Evolutionary conservation across 2,888 invertebrate genomes (phyloP).

Genomic region (Eutolmus rufibarbis): DNA sequence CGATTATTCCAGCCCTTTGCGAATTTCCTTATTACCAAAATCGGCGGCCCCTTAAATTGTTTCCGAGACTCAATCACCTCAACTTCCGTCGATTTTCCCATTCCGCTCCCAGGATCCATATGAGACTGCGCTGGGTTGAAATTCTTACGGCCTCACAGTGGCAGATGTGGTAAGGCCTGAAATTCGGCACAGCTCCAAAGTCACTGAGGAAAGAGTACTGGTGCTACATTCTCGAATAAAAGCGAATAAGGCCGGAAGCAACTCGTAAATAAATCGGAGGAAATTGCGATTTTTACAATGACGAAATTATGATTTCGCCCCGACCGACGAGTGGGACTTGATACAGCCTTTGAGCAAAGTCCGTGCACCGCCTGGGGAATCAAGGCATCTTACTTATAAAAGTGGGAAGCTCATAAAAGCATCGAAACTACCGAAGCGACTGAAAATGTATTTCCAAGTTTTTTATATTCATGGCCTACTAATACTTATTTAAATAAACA

Average conservation of each 20-base stretch:
- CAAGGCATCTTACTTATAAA: constrained; percentile 8
- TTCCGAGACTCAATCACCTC: constrained; percentile 20
- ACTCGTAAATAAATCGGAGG: constrained; percentile 53
- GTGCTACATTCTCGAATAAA: neutral
- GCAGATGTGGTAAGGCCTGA: neutral
- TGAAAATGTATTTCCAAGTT: neutral
- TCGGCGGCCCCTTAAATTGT: constrained; percentile 19
- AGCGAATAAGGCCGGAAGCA: constrained; percentile 53
- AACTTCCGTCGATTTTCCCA: constrained; percentile 13
- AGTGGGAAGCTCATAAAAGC: neutral
- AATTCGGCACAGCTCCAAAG: neutral
- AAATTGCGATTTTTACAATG: constrained; percentile 49
- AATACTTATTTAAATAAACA: constrained; percentile 16
- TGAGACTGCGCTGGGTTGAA: neutral
- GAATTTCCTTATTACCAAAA: constrained; percentile 22
- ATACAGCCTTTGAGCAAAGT: neutral
- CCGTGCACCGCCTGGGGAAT: neutral
- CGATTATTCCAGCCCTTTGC: constrained; percentile 11
- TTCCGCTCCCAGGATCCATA: neutral
- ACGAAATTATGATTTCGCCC: neutral
- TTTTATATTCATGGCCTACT: constrained; percentile 20
- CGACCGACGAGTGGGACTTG: neutral
- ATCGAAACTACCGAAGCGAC: neutral
- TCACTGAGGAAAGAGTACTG: neutral
- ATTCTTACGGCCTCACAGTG: neutral